A percentile compares a stretch with the other conserved stretches of the same genome.
phyloP scores from a whole-genome alignment of 2,888 invertebrate species.

The Strigamia maritima region DNA sequence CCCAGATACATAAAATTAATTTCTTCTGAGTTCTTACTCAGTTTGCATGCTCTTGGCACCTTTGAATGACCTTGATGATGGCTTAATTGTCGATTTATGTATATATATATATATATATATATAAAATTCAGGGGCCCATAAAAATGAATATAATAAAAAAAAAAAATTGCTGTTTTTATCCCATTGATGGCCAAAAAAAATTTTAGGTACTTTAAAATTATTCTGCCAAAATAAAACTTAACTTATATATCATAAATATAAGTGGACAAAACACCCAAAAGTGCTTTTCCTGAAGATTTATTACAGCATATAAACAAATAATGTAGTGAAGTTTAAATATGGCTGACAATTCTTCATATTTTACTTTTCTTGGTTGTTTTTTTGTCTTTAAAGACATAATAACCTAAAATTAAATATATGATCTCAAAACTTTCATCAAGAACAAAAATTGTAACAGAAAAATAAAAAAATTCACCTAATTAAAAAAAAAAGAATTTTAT shows the following conservation, averaged over 20 bases:
- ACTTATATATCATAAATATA: neutral
- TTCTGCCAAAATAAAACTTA: neutral
- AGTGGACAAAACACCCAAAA: neutral
- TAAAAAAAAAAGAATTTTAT: neutral
- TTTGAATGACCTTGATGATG: neutral
- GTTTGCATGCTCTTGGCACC: slow-evolving; percentile 10
- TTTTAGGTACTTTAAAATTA: no score
- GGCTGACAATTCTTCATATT: neutral
- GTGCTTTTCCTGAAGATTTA: neutral
- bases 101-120: no score
- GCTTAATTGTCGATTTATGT: neutral
- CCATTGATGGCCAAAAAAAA: neutral
- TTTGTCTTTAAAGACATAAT: neutral
- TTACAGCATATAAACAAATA: neutral
- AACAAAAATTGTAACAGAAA: no score
- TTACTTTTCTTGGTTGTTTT: neutral
- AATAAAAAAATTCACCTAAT: no score
- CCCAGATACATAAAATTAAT: slow-evolving; percentile 1
- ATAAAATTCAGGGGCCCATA: neutral
- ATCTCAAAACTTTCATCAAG: no score
- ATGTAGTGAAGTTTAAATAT: neutral
- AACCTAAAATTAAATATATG: neutral
- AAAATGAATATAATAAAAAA: neutral
- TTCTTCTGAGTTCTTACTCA: neutral
- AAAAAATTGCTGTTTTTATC: neutral